phyloP scores from a whole-genome alignment of 2,888 invertebrate genomes.

The Mythimna vitellina region DNA sequence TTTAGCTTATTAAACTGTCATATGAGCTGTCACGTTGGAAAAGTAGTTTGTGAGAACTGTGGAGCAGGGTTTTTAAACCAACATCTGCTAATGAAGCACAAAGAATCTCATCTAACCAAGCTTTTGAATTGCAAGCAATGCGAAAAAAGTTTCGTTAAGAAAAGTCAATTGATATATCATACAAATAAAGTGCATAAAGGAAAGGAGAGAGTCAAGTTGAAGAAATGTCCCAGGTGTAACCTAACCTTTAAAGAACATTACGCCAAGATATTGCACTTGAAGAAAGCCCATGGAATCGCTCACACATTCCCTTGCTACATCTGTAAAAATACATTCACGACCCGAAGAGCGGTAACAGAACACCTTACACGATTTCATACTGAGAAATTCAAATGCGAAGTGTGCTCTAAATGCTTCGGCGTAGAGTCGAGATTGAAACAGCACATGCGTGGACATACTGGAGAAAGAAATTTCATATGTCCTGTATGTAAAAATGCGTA shows the following conservation, averaged over 20 bases:
- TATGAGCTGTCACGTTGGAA: slow-evolving; percentile 77
- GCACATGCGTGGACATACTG: slow-evolving; percentile 79
- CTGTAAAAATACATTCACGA: slow-evolving; percentile 70
- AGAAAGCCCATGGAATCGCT: slow-evolving; percentile 72
- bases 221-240: slow-evolving; percentile 74
- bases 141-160: slow-evolving; percentile 81
- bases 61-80: slow-evolving; percentile 77
- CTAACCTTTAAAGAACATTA: slow-evolving; percentile 78
- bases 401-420: slow-evolving; percentile 84
- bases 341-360: slow-evolving; percentile 74
- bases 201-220: slow-evolving; percentile 66
- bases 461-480: slow-evolving; percentile 82
- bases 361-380: slow-evolving; percentile 79
- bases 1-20: slow-evolving; percentile 75
- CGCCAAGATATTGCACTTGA: slow-evolving; percentile 75
- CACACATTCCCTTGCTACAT: slow-evolving; percentile 73
- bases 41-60: slow-evolving; percentile 79
- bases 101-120: slow-evolving; percentile 70
- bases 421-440: slow-evolving; percentile 84
- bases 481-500: slow-evolving; percentile 83
- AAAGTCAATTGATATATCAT: slow-evolving; percentile 83
- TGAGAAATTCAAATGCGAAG: slow-evolving; percentile 83
- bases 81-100: slow-evolving; percentile 73
- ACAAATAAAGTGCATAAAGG: slow-evolving; percentile 78
- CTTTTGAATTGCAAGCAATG: slow-evolving; percentile 78